Base-by-base conservation (phyloP, 2,888 invertebrate genomes). In the Tricholauxania praeusta region DNA sequence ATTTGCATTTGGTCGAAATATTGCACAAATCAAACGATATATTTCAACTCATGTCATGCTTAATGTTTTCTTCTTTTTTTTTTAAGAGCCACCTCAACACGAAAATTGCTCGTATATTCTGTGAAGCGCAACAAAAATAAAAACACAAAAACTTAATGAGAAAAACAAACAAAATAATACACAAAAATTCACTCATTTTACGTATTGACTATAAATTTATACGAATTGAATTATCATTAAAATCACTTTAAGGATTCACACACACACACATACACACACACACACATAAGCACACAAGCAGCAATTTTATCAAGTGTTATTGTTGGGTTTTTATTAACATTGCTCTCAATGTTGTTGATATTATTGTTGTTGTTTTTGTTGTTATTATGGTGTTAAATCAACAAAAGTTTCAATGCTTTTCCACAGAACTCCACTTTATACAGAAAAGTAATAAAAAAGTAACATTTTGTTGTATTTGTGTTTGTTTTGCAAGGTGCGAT, bases 181-280 rank as follows among this genome's bases (percentile, higher is more conserved):
- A 63, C 2, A 17, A 51, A 48, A 12, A 19, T 17, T 10, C 39
- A 39, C 39, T 39, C 39, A 39, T 39, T 39, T 39, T 5, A 5
- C 39, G 15, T 51, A 64, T 52, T 64, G 14, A 49, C 47, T 64
- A 64, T 28, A 51, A 64, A 64, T 49, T 51, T 17, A 10, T 39
- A 39, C 39, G 51, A 64, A 64, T 64, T 17, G 22, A 52, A 64
- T 64, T 49, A 51, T 51, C 51, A 64, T 64, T 51, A 51, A 64
- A 64, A 64, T 64, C 64, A 51, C 64, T 64, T 49, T 51, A 64
- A 64, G 64, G 48, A 64, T 19, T 15, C 48, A 64, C 64, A 64
- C 10, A 51, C 28, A 49, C 39, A 39, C 39, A 39, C 10, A 6
- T 10, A 39, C 39, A 39, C 10, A 39, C 39, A 39, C 39, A 10